phyloP scores from a whole-genome alignment of 2,888 invertebrate species.

The Napeogenes inachia region DNA sequence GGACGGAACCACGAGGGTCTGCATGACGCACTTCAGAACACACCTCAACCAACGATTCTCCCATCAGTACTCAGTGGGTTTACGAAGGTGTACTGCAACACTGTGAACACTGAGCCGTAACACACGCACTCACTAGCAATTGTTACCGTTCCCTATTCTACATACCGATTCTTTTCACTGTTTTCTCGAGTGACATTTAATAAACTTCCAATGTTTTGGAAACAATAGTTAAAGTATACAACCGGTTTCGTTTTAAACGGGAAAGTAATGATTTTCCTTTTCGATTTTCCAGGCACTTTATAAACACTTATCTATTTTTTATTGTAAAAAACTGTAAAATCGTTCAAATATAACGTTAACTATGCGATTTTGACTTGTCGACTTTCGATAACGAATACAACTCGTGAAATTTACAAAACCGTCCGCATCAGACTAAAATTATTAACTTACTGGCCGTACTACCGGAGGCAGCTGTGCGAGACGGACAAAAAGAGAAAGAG shows the following conservation, averaged over 20 bases:
- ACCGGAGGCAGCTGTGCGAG: constrained; percentile 64
- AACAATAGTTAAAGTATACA: constrained; percentile 54
- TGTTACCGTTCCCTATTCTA: constrained; percentile 56
- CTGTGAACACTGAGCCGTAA: constrained; percentile 63
- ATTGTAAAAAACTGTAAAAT: constrained; percentile 14
- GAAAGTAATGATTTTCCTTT: constrained; percentile 19
- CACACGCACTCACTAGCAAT: constrained; percentile 64
- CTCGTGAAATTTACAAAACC: constrained; percentile 46
- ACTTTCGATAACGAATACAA: constrained; percentile 51
- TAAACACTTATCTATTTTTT: constrained; percentile 15
- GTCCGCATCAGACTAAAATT: constrained; percentile 58
- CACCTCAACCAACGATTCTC: constrained; percentile 55
- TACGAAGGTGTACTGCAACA: constrained; percentile 51
- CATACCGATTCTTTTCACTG: constrained; percentile 51
- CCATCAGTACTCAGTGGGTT: constrained; percentile 66
- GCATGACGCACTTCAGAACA: constrained; percentile 61
- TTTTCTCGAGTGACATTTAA: constrained; percentile 49
- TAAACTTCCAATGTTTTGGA: constrained; percentile 62
- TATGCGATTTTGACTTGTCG: constrained; percentile 38
- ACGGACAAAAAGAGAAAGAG: constrained; percentile 72
- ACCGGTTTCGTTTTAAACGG: constrained; percentile 38
- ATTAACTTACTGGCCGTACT: constrained; percentile 67
- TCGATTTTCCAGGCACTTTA: constrained; percentile 13
- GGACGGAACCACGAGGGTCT: constrained; percentile 59
- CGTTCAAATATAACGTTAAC: constrained; percentile 40